phyloP scores from a whole-genome alignment of 2,797 vertebrate genomes.

The Phoxinus dragarum region DNA sequence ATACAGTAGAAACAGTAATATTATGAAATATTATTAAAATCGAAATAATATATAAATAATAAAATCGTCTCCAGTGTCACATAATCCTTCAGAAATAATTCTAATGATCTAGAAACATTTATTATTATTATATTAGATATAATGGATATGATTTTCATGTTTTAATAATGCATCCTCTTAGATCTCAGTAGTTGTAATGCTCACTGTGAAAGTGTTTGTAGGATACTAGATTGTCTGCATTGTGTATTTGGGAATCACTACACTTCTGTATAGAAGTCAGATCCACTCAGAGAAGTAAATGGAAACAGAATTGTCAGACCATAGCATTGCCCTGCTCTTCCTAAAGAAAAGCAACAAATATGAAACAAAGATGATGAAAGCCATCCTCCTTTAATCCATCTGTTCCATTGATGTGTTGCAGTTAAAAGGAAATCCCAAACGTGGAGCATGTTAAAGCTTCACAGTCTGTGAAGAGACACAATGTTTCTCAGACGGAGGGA shows the following conservation, averaged over 20 bases:
- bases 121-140: too few species aligned
- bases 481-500: slow-evolving; percentile 36
- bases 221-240: background rate
- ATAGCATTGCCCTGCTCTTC: background rate
- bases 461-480: slow-evolving; percentile 29
- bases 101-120: too few species aligned
- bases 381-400: slow-evolving; percentile 40
- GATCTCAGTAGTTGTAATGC: background rate
- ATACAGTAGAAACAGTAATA: background rate
- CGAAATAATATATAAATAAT: too few species aligned
- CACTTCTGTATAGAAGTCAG: slow-evolving; percentile 2
- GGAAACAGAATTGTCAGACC: slow-evolving; percentile 8
- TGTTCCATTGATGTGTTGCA: slow-evolving; percentile 45
- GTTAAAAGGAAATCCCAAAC: slow-evolving; percentile 54
- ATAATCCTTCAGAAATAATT: background rate
- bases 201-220: slow-evolving; percentile 17
- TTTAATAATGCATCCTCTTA: slow-evolving; percentile 15
- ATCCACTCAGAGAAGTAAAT: slow-evolving; percentile 16
- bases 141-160: background rate
- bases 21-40: background rate
- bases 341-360: slow-evolving; percentile 34
- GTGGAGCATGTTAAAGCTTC: slow-evolving; percentile 41
- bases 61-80: background rate
- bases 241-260: slow-evolving; percentile 1
- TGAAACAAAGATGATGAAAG: slow-evolving; percentile 41